Conservation (phyloP, 2,113 vertebrate species). For the Platysternon megacephalum region DNA sequence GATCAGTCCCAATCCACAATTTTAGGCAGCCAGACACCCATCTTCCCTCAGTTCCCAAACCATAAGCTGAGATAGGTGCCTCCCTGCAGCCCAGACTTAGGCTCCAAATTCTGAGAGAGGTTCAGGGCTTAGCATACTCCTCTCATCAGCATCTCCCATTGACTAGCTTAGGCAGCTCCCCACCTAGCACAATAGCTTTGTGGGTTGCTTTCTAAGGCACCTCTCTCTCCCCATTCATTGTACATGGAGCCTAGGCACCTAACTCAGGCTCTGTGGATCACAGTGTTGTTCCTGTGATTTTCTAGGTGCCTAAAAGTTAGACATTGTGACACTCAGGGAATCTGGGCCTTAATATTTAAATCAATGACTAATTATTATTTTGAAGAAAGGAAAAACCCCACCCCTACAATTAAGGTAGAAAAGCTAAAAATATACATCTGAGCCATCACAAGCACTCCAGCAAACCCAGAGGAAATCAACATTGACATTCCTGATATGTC, state of each 20-base stretch:
- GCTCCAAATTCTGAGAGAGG: neutral
- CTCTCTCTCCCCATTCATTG: neutral
- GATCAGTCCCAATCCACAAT: neutral
- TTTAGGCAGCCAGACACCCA: neutral
- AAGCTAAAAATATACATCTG: neutral
- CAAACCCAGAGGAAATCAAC: neutral
- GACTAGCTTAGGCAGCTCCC: neutral
- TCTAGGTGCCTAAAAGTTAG: neutral
- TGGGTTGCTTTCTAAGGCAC: neutral
- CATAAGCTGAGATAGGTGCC: neutral
- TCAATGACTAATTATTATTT: neutral
- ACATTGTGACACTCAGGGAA: neutral
- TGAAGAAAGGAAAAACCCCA: neutral
- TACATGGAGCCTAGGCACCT: neutral
- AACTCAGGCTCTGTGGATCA: no score
- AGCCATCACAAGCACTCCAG: neutral
- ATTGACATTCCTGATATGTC: neutral
- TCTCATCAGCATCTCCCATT: neutral
- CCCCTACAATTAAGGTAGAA: neutral
- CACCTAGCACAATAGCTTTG: neutral
- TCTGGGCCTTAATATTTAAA: neutral
- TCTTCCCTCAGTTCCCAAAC: neutral
- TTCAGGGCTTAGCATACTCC: no score
- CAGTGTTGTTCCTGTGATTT: neutral
- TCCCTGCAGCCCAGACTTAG: neutral